Base-by-base conservation (phyloP, 2,888 invertebrate genomes). In the Rhagium mordax region DNA sequence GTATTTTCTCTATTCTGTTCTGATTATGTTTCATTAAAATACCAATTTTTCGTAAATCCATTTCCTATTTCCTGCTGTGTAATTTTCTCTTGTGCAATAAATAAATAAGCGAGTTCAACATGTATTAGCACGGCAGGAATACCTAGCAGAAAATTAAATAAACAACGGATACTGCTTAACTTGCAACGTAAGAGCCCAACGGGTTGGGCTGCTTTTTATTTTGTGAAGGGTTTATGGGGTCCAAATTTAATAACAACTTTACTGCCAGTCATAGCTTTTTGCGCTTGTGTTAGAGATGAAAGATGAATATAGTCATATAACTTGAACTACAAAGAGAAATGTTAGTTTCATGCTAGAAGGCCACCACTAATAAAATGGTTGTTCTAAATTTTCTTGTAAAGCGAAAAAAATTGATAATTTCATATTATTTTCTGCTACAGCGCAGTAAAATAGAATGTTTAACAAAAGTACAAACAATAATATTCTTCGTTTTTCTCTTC, bases 241-340 rank as follows among this genome's bases (percentile, higher is more conserved):
- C 61, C 29, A 67, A 74, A 74, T 74, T 71, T 74, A 74, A 74
- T 74, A 74, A 71, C 61, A 74, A 74, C 74, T 59, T 59, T 59
- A 59, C 59, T 18, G 33, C 29, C 33, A 16, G 59, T 57, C 29
- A 59, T 59, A 18, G 59, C 71, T 70, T 69, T 60, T 29, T 74
- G 74, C 74, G n/a, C 41, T 41, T 41, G 13, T 41, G 41, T 10
- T n/a, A 3, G 41, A n/a, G n/a, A n/a, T 41, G n/a, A 41, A 41
- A n/a, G 41, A 41, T n/a, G n/a, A n/a, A 41, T n/a, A n/a, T n/a
- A 4, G 13, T 41, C 41, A 15, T 41, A 41, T 41, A 41, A 41
- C 41, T 41, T 41, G 2, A n/a, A 10, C n/a, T n/a, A 41, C n/a
- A 41, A n/a, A 41, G n/a, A 41, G 41, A 41, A 41, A n/a, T 41